Percentiles rank a stretch among this genome's conserved stretches.
Conservation (phyloP, 2,113 vertebrate species). For the Tachysurus vachellii region DNA sequence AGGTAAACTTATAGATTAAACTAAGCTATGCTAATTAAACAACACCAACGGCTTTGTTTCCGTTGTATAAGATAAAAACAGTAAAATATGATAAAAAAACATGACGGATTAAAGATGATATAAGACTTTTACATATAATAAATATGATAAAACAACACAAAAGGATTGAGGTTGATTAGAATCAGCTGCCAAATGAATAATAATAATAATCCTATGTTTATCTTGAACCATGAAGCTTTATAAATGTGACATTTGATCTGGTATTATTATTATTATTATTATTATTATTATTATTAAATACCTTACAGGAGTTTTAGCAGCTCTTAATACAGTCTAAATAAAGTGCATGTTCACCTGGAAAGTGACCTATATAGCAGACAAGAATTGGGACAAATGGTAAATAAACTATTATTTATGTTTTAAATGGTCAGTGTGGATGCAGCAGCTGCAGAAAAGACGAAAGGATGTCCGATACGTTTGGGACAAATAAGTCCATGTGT, state of each 20-base stretch:
- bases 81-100: background rate
- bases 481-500: no score
- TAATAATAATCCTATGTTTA: background rate
- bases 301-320: background rate
- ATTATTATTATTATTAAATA: background rate
- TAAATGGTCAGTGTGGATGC: no score
- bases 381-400: background rate
- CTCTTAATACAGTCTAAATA: background rate
- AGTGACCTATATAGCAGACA: background rate
- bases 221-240: background rate
- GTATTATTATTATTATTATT: background rate
- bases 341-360: background rate
- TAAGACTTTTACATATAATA: background rate
- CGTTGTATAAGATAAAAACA: background rate
- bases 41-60: background rate
- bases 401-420: background rate
- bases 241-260: background rate
- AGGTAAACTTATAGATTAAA: background rate
- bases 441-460: background rate
- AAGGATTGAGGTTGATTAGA: background rate
- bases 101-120: no score
- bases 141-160: background rate
- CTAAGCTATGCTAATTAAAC: background rate
- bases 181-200: background rate
- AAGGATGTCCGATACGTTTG: background rate